Evolutionary conservation across 2,888 invertebrate genomes (phyloP), one percentile per base, ranked within the genome.

Genomic region (Hirtodrosophila duncani): DNA sequence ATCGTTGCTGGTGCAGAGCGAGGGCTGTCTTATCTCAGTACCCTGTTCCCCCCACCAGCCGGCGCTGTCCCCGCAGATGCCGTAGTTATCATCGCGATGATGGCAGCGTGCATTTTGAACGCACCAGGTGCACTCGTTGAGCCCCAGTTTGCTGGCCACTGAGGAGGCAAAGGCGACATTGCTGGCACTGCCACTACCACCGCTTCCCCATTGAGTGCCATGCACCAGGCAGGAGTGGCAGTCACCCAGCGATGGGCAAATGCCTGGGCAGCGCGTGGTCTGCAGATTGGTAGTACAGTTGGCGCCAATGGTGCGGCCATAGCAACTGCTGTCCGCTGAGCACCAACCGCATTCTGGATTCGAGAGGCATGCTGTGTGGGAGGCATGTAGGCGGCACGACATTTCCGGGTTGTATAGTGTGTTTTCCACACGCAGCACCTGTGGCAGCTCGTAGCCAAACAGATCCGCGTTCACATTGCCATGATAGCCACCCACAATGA

Each of bases 271-370:
- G 6, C 94, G 90, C 1, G 94, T 93, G 0, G 95, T 95, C 86
- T 95, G 95, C 18, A 96, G 87, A 87, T 96, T 96, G 0, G 95
- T 96, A 0, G 96, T 96, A 81, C 96, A 96, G 83, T 95, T 96
- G 5, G 94, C 93, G 0, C 95, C 95, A 34, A 94, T 91, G 1
- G 94, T 94, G 52, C 95, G 90, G 1, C 94, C 94, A 81, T 94
- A 94, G 80, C 95, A 95, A 53, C 89, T 91, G 62, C 91, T 92
- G 64, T 93, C 93, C 14, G 93, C 92, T 0, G 94, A 94, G 84
- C 97, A 97, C 96, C 96, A 97, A 8, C 96, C 96, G 83, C 97
- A 98, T 85, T 96, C 96, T 0, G 96, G 96, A 87, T 97, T 96
- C 0, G 94, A 93, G 0, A 94, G 90, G 78, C 96, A 96, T 79